Conservation (phyloP, 2,797 vertebrate genomes). For the Pangasius krempfi region DNA sequence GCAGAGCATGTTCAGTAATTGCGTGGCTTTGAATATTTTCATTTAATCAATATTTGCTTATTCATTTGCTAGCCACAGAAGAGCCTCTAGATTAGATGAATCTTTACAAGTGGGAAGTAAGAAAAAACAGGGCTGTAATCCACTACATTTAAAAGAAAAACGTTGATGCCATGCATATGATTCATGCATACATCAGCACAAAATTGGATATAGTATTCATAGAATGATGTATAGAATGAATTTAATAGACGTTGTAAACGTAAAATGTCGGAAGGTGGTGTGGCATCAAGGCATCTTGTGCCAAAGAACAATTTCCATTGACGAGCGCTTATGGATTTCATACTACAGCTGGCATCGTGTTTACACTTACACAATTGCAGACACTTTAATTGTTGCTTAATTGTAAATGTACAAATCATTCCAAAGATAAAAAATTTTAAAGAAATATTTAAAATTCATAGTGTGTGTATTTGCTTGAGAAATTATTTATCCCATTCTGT, state of each 20-base stretch:
- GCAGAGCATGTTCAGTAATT: slow-evolving; percentile 86
- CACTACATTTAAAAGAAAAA: not conserved
- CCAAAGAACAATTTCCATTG: not conserved
- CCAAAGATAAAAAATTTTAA: not conserved
- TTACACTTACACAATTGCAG: not conserved
- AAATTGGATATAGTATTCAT: not conserved
- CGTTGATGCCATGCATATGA: not conserved
- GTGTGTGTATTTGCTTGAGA: not conserved
- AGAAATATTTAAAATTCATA: not conserved
- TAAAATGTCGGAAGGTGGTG: slow-evolving; percentile 65
- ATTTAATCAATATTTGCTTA: slow-evolving; percentile 73
- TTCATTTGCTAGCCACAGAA: slow-evolving; percentile 63
- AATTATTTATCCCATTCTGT: not conserved
- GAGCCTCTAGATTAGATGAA: not conserved
- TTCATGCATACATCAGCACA: not conserved
- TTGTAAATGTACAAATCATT: not conserved
- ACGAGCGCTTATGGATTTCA: not conserved
- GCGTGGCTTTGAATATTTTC: slow-evolving; percentile 72
- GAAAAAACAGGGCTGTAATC: not conserved
- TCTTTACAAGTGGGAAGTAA: not conserved
- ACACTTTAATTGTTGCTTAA: not conserved
- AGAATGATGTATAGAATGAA: not conserved
- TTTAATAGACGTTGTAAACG: slow-evolving; percentile 52
- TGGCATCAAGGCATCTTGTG: no score
- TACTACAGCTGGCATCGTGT: not conserved